phyloP scores from a whole-genome alignment of 1,140 invertebrate species.

The Micrasema longulum region DNA sequence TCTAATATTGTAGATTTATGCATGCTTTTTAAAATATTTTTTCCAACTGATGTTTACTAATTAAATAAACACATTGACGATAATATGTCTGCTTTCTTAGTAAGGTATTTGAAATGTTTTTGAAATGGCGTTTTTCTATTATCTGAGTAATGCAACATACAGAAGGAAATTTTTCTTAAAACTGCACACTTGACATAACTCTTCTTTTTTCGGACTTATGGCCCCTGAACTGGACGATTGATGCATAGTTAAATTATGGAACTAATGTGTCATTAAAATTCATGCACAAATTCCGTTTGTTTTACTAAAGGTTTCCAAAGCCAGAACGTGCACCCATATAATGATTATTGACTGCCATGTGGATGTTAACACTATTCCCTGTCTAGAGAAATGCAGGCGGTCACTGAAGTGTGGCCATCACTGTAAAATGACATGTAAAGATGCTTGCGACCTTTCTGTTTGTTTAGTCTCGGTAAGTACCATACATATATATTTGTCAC shows the following conservation, averaged over 20 bases:
- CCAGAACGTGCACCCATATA: slow-evolving; percentile 38
- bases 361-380: slow-evolving; percentile 37
- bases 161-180: background rate
- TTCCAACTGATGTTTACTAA: too few species aligned
- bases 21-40: too few species aligned
- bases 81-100: too few species aligned
- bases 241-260: background rate
- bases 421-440: slow-evolving; percentile 35
- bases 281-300: background rate
- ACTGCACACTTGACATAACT: background rate
- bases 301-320: slow-evolving; percentile 42
- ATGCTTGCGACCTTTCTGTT: background rate
- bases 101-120: too few species aligned
- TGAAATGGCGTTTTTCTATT: too few species aligned
- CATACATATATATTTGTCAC: too few species aligned
- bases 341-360: slow-evolving; percentile 15
- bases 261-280: background rate
- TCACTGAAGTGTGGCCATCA: slow-evolving; percentile 42
- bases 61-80: too few species aligned
- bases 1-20: too few species aligned
- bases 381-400: slow-evolving; percentile 37
- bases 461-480: background rate
- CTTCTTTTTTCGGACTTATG: background rate
- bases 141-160: too few species aligned
- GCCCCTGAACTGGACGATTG: background rate